Base-by-base conservation (phyloP, 2,888 invertebrate genomes). In the Synergus umbraculus region DNA sequence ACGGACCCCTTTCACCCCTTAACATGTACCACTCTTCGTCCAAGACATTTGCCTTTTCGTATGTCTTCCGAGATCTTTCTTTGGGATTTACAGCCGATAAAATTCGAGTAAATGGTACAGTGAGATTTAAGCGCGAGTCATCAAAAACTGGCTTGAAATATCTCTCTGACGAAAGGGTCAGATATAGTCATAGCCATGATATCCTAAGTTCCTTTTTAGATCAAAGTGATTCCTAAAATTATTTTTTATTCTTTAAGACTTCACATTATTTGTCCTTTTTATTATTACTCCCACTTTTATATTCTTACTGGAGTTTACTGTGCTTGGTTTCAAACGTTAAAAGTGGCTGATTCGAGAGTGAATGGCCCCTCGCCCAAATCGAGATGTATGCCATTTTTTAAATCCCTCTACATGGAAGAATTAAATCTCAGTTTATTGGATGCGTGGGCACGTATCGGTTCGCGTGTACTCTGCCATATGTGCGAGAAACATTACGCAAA, bases 61-160 rank as follows among this genome's bases (percentile, higher is more conserved):
- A 76, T 78, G 80, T 84, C 82, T 81, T 76, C 78, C 79, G 54
- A 82, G 81, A 83, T 83, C 84, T 80, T 58, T 67, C 78, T 78
- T 63, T 77, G 86, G 85, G 86, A 87, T 89, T 89, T 88, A 88
- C 88, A 86, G 83, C 88, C 84, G 84, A 83, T 87, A 87, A 90
- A 88, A 88, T 87, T 78, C 85, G 77, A 79, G 86, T 85, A 88
- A 87, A 87, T 85, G 87, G 83, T 84, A 85, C 85, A 78, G 84
- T 76, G 82, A 83, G 84, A 83, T 87, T 86, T 85, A 83, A 83
- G 84, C 83, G 84, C 85, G 82, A 84, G 83, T 83, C 83, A 83
- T 83, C 84, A 85, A 83, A 84, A 82, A 85, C 82, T 81, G 58
- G 82, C 83, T 83, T 82, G 82, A 79, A 69, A 77, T 80, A 73